Evolutionary conservation across 2,797 vertebrate species (phyloP), one percentile per base, ranked within the genome.

Genomic region (Aldrovandia affinis): DNA sequence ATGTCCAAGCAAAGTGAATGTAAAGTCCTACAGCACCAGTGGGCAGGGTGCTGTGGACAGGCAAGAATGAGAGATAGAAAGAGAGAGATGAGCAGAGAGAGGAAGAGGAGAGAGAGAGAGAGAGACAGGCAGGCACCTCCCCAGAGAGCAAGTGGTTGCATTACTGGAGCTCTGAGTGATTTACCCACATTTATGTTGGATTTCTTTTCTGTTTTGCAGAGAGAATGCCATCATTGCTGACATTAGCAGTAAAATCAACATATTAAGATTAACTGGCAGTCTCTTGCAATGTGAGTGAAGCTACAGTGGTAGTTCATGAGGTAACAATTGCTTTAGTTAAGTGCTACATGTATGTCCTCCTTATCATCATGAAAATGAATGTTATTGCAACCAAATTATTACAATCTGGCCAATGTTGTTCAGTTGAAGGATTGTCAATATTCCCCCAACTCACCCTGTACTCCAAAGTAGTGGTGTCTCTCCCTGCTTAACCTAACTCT

Each of bases 121-220:
- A 20, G 59, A 36, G 39, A 81, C 82, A 85, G 81, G 44, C n/a
- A 1, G 75, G 86, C 85, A 89, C 84, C 47, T 7, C 90, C 88
- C 92, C 84, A 7, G 83, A 87, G 87, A 84, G 83, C 52, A 88
- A 83, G 68, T 88, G 73, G 83, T 83, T n/a, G 81, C 90, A 90
- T 93, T 91, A 93, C 77, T 61, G 80, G 10, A 61, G 22, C 3
- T 28, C 36, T 84, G 83, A 91, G 90, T 89, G 89, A 89, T 89
- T 59, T 28, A 9, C 15, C 33, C 14, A 10, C 65, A 5, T 39
- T 70, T 70, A 14, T 39, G 20, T 42, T 39, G 15, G n/a, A 2
- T 65, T 33, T 65, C 3, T 28, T 36, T 18, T 39, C 36, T 20
- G 20, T 22, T 65, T 81, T 25, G 3, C 61, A 20, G 3, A 57